Percentiles rank a stretch among this genome's conserved stretches.
phyloP scores from a whole-genome alignment of 2,113 vertebrate genomes.

The Ariopsis seemanni region DNA sequence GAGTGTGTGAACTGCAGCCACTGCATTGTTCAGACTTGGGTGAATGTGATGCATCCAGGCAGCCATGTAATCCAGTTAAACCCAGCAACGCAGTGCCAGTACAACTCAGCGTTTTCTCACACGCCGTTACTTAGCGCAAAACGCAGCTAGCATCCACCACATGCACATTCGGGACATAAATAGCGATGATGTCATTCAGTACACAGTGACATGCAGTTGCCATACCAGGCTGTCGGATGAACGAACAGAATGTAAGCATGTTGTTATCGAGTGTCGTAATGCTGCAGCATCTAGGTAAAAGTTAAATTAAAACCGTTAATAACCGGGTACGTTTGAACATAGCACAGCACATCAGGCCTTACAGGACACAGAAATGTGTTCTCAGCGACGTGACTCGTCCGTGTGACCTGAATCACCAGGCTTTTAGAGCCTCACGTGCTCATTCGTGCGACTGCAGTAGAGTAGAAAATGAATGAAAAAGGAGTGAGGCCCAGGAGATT shows the following conservation, averaged over 20 bases:
- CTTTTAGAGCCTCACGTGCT: not conserved
- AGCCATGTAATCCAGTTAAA: constrained; percentile 68
- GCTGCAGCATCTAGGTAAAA: not conserved
- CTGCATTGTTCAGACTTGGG: constrained; percentile 58
- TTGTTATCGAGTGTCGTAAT: not conserved
- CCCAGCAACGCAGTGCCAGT: constrained; percentile 49
- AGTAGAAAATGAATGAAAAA: constrained; percentile 9
- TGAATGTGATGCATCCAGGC: constrained; percentile 64
- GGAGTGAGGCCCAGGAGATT: not conserved
- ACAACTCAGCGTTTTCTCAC: constrained; percentile 61
- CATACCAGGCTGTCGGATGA: not conserved
- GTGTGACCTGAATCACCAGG: not conserved
- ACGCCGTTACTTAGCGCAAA: not conserved
- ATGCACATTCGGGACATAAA: constrained; percentile 40
- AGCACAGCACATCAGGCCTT: not conserved
- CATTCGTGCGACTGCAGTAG: not conserved
- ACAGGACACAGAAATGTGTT: not conserved
- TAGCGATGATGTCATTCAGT: not conserved
- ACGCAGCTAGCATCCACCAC: constrained; percentile 42
- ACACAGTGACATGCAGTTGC: not conserved
- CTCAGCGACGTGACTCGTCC: not conserved
- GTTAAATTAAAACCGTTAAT: not conserved
- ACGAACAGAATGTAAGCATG: not conserved
- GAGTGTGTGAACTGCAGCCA: constrained; percentile 13
- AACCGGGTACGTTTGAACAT: too few species aligned